Conservation (phyloP, 2,797 vertebrate species). For the Sebastes alutus region DNA sequence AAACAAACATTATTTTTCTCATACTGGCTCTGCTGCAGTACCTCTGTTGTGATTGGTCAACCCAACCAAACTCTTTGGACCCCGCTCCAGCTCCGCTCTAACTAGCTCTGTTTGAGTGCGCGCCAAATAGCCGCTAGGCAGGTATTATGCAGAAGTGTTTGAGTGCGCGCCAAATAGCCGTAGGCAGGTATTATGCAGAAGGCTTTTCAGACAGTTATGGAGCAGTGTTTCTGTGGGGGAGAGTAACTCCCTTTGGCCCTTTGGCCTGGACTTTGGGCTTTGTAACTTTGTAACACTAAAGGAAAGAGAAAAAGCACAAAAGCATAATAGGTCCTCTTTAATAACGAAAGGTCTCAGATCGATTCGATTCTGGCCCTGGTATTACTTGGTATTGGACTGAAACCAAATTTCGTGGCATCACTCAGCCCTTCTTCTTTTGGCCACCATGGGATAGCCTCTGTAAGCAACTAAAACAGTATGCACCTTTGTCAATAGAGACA, state of each 20-base stretch:
- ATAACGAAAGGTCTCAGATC: conserved; percentile 11
- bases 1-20: too few species aligned
- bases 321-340: background rate
- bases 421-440: background rate
- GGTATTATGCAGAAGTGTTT: too few species aligned
- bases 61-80: too few species aligned
- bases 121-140: too few species aligned
- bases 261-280: background rate
- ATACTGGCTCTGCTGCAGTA: too few species aligned
- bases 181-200: too few species aligned
- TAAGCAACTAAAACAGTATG: background rate
- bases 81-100: too few species aligned
- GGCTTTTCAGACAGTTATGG: too few species aligned
- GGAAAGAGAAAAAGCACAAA: background rate
- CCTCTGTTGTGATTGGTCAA: too few species aligned
- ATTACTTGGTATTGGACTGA: background rate
- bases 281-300: background rate
- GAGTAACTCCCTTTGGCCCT: background rate
- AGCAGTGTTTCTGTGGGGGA: too few species aligned
- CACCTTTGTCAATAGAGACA: background rate
- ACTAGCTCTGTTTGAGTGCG: too few species aligned
- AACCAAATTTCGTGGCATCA: background rate
- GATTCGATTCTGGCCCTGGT: background rate
- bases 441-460: background rate
- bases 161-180: too few species aligned